Base-by-base conservation (phyloP, 2,888 invertebrate species). In the Rhabditophanes sp. region DNA sequence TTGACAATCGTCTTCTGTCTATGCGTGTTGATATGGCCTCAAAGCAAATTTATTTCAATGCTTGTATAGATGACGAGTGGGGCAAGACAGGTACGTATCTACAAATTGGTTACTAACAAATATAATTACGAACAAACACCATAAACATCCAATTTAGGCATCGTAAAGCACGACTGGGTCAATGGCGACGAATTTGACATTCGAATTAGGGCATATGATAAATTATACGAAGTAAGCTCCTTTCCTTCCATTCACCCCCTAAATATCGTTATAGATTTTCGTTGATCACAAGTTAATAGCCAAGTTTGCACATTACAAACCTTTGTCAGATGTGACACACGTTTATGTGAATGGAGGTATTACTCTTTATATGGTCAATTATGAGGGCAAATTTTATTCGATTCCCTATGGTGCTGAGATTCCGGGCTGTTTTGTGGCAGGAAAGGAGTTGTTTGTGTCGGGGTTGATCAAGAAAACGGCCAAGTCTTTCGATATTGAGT, bases 341-440 rank as follows among this genome's bases (percentile, higher is more conserved):
- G 33, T 56, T 25, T 62, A 55, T 39, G 50, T 63, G 16, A 55
- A 53, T 22, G 62, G 62, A 3, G 55, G 54, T 33, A 37, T 56
- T 23, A 48, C 50, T 25, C 40, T 51, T 18, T 48, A 35, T 26
- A 36, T 48, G 15, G 44, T 59, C 6, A 48, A 51, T 4, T 63
- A 62, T 61, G 62, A 63, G 26, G 63, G 63, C 12, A 57, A 56
- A 33, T 53, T 52, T 27, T 42, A 62, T 55, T 38, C 46, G 17
- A 42, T 64, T 21, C 63, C 63, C 3, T 63, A 63, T 38, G 44
- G 45, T 2, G 63, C 62, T 8, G 61, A 56, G 24, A 56, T 63
- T 9, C 63, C 63, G 4, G 60, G 55, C 17, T 55, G 63, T 38
- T 57, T 60, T 37, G 49, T 41, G 29, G 50, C 54, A 5, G 53